Evolutionary conservation across 1,140 invertebrate genomes (phyloP).

Genomic region (Drosophila watanabei): DNA sequence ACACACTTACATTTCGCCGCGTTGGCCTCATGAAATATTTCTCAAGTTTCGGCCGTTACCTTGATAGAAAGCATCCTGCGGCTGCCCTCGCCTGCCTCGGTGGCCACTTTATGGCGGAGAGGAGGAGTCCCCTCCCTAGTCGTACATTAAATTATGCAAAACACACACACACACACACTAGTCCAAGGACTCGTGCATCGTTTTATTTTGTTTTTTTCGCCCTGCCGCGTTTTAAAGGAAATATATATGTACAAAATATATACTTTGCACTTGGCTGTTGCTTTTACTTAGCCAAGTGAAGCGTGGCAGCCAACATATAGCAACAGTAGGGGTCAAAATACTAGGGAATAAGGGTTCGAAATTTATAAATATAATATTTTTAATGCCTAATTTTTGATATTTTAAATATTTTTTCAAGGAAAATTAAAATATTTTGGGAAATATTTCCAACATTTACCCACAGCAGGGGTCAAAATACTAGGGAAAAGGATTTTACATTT

Average conservation of each 20-base stretch:
- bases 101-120: constrained; percentile 42
- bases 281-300: constrained; percentile 62
- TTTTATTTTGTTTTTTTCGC: constrained; percentile 19
- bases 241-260: constrained; percentile 23
- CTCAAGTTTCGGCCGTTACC: constrained; percentile 51
- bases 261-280: constrained; percentile 59
- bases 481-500: background rate
- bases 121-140: constrained; percentile 6
- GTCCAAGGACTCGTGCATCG: constrained; percentile 24
- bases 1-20: constrained; percentile 17
- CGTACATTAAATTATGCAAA: constrained; percentile 52
- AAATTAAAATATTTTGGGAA: too few relatives aligned
- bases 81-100: constrained; percentile 15
- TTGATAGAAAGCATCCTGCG: constrained; percentile 54
- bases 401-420: too few relatives aligned
- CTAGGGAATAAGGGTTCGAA: background rate
- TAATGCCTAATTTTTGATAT: too few relatives aligned
- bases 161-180: constrained; percentile 30
- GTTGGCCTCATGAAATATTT: constrained; percentile 53
- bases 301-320: constrained; percentile 22
- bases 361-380: too few relatives aligned
- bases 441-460: constrained; percentile 9
- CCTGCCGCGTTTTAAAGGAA: constrained; percentile 31
- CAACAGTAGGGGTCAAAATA: background rate
- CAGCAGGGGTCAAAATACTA: constrained; percentile 2